phyloP scores from a whole-genome alignment of 2,888 invertebrate genomes.

The Exephanes ischioxanthus region DNA sequence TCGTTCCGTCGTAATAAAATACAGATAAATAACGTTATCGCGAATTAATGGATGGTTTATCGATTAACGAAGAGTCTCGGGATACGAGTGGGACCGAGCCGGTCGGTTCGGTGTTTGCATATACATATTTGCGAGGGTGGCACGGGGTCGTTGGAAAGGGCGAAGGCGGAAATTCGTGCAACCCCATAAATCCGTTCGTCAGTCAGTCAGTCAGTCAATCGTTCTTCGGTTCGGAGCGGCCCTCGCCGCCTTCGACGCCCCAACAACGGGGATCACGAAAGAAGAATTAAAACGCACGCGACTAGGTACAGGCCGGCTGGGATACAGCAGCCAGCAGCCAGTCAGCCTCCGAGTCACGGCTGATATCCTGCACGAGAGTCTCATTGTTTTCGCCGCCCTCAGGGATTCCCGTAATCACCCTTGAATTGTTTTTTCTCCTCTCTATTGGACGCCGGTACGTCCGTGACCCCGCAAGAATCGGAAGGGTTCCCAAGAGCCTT shows the following conservation, averaged over 20 bases:
- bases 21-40: slow-evolving; percentile 39
- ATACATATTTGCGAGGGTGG: slow-evolving; percentile 72
- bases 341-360: slow-evolving; percentile 65
- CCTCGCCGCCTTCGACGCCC: slow-evolving; percentile 37
- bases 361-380: slow-evolving; percentile 68
- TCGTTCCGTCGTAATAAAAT: slow-evolving; percentile 33
- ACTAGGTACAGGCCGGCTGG: slow-evolving; percentile 51
- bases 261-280: slow-evolving; percentile 70
- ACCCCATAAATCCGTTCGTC: slow-evolving; percentile 72
- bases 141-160: slow-evolving; percentile 30
- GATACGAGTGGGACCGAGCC: slow-evolving; percentile 47
- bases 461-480: slow-evolving; percentile 72
- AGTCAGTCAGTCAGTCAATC: slow-evolving; percentile 80
- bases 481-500: slow-evolving; percentile 48
- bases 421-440: slow-evolving; percentile 72
- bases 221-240: slow-evolving; percentile 70
- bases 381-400: slow-evolving; percentile 74
- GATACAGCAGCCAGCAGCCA: slow-evolving; percentile 37
- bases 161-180: slow-evolving; percentile 53
- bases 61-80: slow-evolving; percentile 65
- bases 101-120: slow-evolving; percentile 69
- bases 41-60: slow-evolving; percentile 65
- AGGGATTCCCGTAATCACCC: slow-evolving; percentile 75
- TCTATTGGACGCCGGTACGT: slow-evolving; percentile 58
- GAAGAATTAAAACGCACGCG: slow-evolving; percentile 81